Evolutionary conservation across 2,888 invertebrate genomes (phyloP), one percentile per base, ranked within the genome.

Genomic region (Cephus rjabovi): DNA sequence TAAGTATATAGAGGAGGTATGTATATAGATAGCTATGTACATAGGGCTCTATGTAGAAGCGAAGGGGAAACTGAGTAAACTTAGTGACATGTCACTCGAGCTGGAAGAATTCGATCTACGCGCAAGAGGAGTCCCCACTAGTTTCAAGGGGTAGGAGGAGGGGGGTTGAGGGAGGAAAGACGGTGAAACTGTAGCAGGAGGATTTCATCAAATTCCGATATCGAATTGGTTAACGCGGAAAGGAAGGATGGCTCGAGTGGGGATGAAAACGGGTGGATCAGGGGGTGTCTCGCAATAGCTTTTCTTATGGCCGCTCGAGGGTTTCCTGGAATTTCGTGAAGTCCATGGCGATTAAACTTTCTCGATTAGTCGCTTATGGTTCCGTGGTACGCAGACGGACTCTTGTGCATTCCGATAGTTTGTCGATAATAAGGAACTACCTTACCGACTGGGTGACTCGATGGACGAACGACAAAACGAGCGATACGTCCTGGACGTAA

Each of bases 181-280:
- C 33, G 73, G 82, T 82, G 82, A 83, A 79, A 80, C 79, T 81
- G 80, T 82, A 83, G 56, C 23, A 56, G 56, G 86, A 84, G 89
- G 88, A 91, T 89, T 90, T 89, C 90, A 91, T 91, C 89, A 90
- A 88, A 89, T 89, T 88, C 87, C 88, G 84, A 89, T 89, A 88
- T 87, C 87, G 86, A 89, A 87, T 89, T 88, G 87, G 87, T 87
- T 79, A 83, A 81, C 80, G 81, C 80, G 23, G 34, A 70, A 73
- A 75, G 78, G 80, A 73, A 56, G 33, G 34, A 11, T 68, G 69
- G n/a, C n/a, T 35, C 34, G 56, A 76, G 74, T 31, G 80, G 79
- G 79, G 40, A 71, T 78, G 81, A 83, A 79, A 79, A 80, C 77
- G 77, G 79, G 30, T 15, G 34, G 73, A 4, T 37, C 12, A 37